Evolutionary conservation across 1,140 invertebrate genomes (phyloP).

Genomic region (Hylaeus volcanicus): DNA sequence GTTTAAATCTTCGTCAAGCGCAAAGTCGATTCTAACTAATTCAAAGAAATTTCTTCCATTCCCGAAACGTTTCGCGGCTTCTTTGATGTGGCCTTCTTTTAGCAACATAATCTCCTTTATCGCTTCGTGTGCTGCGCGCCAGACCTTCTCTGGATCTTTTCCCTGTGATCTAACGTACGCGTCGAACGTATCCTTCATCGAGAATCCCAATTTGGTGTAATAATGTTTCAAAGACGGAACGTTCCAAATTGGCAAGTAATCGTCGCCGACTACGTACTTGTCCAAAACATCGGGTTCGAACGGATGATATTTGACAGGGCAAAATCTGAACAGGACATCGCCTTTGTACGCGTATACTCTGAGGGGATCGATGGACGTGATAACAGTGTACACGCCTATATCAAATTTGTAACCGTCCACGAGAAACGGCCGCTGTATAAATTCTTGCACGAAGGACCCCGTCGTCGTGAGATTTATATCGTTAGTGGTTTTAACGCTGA

Average conservation of each 20-base stretch:
- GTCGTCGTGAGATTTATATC: constrained; percentile 87
- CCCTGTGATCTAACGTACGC: constrained; percentile 87
- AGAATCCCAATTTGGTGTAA: constrained; percentile 88
- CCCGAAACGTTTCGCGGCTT: constrained; percentile 78
- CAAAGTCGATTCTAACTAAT: constrained; percentile 95
- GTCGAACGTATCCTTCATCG: constrained; percentile 94
- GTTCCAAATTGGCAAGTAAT: constrained; percentile 97
- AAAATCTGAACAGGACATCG: constrained; percentile 95
- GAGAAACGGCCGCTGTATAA: constrained; percentile 89
- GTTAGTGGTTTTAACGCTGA: constrained; percentile 87
- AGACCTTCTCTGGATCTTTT: constrained; percentile 88
- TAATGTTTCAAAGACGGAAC: constrained; percentile 91
- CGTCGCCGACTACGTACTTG: constrained; percentile 97
- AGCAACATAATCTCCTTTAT: constrained; percentile 87
- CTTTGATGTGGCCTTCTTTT: constrained; percentile 87
- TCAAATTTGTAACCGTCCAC: constrained; percentile 97
- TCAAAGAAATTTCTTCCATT: constrained; percentile 92
- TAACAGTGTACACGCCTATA: constrained; percentile 95
- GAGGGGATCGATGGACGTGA: constrained; percentile 95
- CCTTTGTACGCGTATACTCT: constrained; percentile 94
- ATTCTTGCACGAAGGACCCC: constrained; percentile 95
- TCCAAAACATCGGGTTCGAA: constrained; percentile 90
- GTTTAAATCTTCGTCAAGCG: constrained; percentile 93
- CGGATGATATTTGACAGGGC: constrained; percentile 94
- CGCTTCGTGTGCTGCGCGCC: constrained; percentile 90